Conservation (phyloP, 2,888 invertebrate species). For the Synanthedon vespiformis region DNA sequence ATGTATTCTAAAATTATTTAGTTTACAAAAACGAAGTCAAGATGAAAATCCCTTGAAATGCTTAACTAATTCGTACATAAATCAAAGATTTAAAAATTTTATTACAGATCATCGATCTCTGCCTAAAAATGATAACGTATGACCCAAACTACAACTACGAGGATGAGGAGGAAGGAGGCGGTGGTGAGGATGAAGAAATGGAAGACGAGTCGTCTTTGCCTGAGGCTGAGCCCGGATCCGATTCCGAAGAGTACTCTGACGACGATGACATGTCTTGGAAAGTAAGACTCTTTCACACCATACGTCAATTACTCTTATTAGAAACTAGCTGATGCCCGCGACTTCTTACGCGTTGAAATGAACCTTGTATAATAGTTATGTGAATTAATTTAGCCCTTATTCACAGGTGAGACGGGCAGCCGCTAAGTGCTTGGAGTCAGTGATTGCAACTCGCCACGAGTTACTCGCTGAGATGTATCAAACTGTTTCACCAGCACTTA, state of each 20-base stretch:
- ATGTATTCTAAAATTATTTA: no score
- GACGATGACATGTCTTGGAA: slow-evolving; percentile 99
- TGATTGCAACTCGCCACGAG: slow-evolving; percentile 93
- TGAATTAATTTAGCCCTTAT: background rate
- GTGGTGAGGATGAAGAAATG: slow-evolving; percentile 80
- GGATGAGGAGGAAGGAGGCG: slow-evolving; percentile 80
- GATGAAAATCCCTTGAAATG: no score
- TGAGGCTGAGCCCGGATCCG: slow-evolving; percentile 81
- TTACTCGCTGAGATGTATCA: slow-evolving; percentile 89
- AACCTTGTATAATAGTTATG: no score
- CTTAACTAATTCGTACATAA: no score
- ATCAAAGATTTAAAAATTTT: no score
- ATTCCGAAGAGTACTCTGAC: slow-evolving; percentile 96
- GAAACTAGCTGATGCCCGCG: background rate
- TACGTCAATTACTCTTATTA: background rate
- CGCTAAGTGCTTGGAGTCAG: slow-evolving; percentile 96
- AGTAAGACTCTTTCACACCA: slow-evolving; percentile 34
- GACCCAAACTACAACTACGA: slow-evolving; percentile 99
- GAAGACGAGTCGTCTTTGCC: slow-evolving; percentile 77
- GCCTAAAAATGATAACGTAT: slow-evolving; percentile 91
- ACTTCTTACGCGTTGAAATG: no score
- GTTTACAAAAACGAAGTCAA: no score
- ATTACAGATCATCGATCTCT: slow-evolving; percentile 82
- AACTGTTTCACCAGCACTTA: slow-evolving; percentile 90
- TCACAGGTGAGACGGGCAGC: slow-evolving; percentile 84